Percentiles rank a stretch among this genome's conserved stretches.
Evolutionary conservation across 2,113 vertebrate species (phyloP).

Genomic region (Eptatretus burgeri): DNA sequence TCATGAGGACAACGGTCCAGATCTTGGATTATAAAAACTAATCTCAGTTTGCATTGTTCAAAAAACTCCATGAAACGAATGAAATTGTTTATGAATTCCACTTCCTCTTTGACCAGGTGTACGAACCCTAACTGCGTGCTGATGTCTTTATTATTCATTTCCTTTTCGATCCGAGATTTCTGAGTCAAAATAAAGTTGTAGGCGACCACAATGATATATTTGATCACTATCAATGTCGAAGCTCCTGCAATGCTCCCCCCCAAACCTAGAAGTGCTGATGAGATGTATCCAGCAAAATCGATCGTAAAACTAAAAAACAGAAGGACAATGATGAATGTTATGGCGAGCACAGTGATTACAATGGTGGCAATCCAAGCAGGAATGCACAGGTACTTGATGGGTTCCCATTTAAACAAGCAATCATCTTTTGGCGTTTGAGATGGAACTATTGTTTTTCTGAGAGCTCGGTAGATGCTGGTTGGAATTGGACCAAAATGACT

Average conservation of each 20-base stretch:
- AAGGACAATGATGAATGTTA: constrained; percentile 16
- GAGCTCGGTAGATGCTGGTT: constrained; percentile 30
- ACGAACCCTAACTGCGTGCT: constrained; percentile 54
- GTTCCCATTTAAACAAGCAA: constrained; percentile 12
- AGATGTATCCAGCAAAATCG: neutral
- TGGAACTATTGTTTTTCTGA: constrained; percentile 15
- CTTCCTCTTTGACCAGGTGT: constrained; percentile 45
- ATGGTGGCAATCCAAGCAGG: constrained; percentile 20
- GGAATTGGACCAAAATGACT: constrained; percentile 32
- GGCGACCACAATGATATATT: constrained; percentile 18
- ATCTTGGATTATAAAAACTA: constrained; percentile 48
- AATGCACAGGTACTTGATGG: constrained; percentile 23
- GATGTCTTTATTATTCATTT: constrained; percentile 33
- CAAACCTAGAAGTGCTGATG: constrained; percentile 18
- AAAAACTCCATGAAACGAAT: constrained; percentile 60
- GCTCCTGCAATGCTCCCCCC: constrained; percentile 23
- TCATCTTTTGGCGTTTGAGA: no score
- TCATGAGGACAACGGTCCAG: constrained; percentile 41
- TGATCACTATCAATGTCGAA: constrained; percentile 19
- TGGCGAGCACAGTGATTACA: constrained; percentile 10
- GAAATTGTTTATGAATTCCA: constrained; percentile 32
- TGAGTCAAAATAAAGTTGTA: constrained; percentile 43
- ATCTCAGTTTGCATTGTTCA: constrained; percentile 32
- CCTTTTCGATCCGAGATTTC: constrained; percentile 26
- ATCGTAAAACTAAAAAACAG: constrained; percentile 12